phyloP scores from a whole-genome alignment of 2,113 vertebrate genomes.

The Muntiacus muntjak region DNA sequence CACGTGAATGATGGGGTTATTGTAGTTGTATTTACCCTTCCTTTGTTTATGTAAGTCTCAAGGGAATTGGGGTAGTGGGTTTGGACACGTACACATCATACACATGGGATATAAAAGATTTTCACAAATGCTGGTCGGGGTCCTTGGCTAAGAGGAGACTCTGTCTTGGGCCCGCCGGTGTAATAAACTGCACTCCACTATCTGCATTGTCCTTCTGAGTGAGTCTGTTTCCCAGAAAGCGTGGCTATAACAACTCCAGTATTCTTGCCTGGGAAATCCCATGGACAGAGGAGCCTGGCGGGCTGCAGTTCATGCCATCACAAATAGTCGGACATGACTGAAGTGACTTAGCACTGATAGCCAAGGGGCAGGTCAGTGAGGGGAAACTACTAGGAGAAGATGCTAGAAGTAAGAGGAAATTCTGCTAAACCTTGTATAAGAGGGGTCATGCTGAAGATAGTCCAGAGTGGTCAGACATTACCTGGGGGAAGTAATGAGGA shows the following conservation, averaged over 20 bases:
- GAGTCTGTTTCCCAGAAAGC: too few species aligned
- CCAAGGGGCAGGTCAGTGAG: neutral
- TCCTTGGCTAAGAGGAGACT: too few species aligned
- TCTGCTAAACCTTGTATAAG: neutral
- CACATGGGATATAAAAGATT: too few species aligned
- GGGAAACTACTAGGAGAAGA: neutral
- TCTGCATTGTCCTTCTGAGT: too few species aligned
- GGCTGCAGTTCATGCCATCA: neutral
- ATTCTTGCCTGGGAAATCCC: neutral
- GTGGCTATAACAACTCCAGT: neutral
- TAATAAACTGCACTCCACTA: too few species aligned
- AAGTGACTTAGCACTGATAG: neutral
- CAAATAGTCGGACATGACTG: accelerated
- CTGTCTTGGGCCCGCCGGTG: too few species aligned
- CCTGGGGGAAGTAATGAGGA: neutral
- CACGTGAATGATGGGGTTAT: too few species aligned
- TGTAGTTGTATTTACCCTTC: too few species aligned
- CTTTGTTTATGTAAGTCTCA: too few species aligned
- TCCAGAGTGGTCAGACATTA: neutral
- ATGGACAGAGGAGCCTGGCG: neutral
- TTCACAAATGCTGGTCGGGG: too few species aligned
- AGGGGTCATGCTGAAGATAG: neutral
- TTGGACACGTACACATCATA: too few species aligned
- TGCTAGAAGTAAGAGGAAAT: neutral
- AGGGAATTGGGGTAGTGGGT: too few species aligned